Conservation (phyloP, 2,113 vertebrate species). For the Pedionomus torquatus region DNA sequence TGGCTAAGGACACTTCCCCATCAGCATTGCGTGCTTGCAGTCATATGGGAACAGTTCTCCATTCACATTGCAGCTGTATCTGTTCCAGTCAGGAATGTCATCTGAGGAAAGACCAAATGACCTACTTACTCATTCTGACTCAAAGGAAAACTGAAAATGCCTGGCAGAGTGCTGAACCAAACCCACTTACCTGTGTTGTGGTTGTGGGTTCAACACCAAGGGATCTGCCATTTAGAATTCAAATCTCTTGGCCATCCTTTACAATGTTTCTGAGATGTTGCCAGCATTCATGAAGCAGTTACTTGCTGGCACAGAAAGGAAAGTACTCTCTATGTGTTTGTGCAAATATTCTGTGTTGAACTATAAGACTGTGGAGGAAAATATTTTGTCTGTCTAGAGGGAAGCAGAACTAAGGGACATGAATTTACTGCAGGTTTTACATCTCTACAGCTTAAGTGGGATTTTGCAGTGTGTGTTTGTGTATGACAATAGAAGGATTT, state of each 20-base stretch:
- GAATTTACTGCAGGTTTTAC: neutral
- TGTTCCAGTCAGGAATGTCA: constrained; percentile 14
- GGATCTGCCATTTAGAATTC: neutral
- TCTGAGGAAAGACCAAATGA: constrained; percentile 40
- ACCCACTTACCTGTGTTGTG: neutral
- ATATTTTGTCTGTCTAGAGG: neutral
- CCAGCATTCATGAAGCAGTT: neutral
- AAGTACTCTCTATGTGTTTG: neutral
- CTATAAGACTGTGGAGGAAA: neutral
- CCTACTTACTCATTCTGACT: constrained; percentile 4
- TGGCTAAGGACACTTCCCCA: constrained; percentile 32
- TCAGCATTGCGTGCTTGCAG: constrained; percentile 36
- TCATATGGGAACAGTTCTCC: constrained; percentile 9
- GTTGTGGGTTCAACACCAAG: neutral
- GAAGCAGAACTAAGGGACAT: neutral
- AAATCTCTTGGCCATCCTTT: neutral
- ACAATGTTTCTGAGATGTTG: neutral
- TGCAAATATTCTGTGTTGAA: neutral
- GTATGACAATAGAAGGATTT: neutral
- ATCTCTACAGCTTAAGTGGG: neutral
- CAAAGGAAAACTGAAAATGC: constrained; percentile 9
- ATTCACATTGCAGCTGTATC: neutral
- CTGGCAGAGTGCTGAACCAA: neutral
- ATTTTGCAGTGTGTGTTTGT: neutral
- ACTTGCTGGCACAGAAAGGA: neutral